phyloP scores from a whole-genome alignment of 2,888 invertebrate genomes.

The Apoda limacodes region DNA sequence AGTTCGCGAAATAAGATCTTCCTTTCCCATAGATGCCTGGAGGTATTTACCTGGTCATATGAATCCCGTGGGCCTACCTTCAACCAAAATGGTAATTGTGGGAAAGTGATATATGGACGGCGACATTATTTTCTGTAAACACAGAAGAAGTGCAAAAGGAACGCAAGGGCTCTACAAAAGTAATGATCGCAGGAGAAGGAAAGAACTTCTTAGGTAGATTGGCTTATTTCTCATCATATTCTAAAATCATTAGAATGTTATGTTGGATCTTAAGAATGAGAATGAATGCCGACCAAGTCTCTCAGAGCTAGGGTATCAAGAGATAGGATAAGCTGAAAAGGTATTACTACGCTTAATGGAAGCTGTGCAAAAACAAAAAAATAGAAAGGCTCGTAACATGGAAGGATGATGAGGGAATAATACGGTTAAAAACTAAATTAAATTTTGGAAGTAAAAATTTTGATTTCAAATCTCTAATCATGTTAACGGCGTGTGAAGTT shows the following conservation, averaged over 20 bases:
- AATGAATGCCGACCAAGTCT: not conserved
- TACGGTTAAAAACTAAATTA: slow-evolving; percentile 1
- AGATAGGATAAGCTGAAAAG: slow-evolving; percentile 1
- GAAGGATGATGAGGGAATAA: not conserved
- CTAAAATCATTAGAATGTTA: slow-evolving; percentile 1
- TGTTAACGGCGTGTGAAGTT: not conserved
- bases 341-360: not conserved
- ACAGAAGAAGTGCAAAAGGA: not conserved
- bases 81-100: not conserved
- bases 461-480: slow-evolving; percentile 1
- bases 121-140: not conserved
- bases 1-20: not conserved
- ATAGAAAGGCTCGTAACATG: not conserved
- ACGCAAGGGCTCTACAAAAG: not conserved
- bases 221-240: not conserved
- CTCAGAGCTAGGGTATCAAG: not conserved
- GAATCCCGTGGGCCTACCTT: slow-evolving; percentile 1
- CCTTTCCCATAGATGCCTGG: not conserved
- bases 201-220: not conserved
- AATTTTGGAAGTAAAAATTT: not conserved
- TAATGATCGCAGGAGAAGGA: not conserved
- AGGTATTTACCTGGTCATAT: slow-evolving; percentile 1
- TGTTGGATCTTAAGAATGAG: slow-evolving; percentile 1
- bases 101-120: not conserved
- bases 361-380: not conserved